Base-by-base conservation (phyloP, 2,888 invertebrate species). In the Ptilodon capucinus region DNA sequence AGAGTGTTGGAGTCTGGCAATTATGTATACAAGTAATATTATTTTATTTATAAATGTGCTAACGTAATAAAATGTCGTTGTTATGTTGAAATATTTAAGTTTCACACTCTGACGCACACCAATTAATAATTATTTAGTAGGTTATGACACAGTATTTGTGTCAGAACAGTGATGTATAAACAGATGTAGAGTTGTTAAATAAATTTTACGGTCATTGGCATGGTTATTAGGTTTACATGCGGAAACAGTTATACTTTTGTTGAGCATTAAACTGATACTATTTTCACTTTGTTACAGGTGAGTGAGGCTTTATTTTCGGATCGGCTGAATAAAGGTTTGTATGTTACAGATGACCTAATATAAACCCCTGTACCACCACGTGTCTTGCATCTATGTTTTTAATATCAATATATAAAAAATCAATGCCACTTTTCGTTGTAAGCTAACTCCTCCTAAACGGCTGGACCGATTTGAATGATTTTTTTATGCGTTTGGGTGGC, bases 261-360 rank as follows among this genome's bases (percentile, higher is more conserved):
- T 55, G 45, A 48, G 43, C 42, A 59, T 60, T 63, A 65, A 48
- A 64, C 51, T 64, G 48, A 59, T 57, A 46, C 57, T 46, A 64
- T 58, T 49, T 74, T 58, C 5, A 19, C 66, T 60, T 81, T 79
- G 73, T 87, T 89, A 65, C 87, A 89, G 89, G 89, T 89, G 71
- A 88, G 89, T 86, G 53, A 56, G 44, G 54, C 51, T 46, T 48
- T 56, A 45, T 57, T 49, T 40, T 34, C 7, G 48, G 42, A 51
- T 18, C 30, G 38, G 36, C 39, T 38, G 28, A 28, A 40, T 34
- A 42, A 43, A 57, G 63, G 70, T 74, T 64, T 58, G 71, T 40
- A 40, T 40, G 21, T 25, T 16, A 25, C 8, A 42, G 38, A 42
- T 17, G 4, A 1, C 11, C 28, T 28, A n/a, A 28, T 28, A 28